Percentiles rank a stretch among this genome's conserved stretches.
Evolutionary conservation across 2,797 vertebrate genomes (phyloP).

Genomic region (Hemibagrus guttatus): DNA sequence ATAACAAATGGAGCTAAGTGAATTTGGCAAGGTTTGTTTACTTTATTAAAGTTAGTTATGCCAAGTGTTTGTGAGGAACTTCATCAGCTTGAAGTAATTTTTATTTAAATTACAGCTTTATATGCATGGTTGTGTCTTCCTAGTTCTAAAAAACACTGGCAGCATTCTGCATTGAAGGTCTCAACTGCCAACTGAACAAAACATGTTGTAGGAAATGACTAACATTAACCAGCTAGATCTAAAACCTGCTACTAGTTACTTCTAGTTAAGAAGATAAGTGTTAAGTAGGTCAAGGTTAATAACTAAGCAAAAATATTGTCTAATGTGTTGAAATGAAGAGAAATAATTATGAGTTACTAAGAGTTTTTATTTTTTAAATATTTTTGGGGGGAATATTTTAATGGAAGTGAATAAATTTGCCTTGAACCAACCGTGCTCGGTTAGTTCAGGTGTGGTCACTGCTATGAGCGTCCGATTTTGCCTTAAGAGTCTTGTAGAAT

Average conservation of each 20-base stretch:
- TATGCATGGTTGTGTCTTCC: not conserved
- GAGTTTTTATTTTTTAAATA: not conserved
- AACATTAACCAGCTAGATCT: not conserved
- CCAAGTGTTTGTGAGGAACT: not conserved
- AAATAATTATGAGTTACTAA: not conserved
- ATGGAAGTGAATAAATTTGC: not conserved
- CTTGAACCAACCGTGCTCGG: too few relatives aligned
- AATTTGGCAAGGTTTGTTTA: not conserved
- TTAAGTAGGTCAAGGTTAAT: not conserved
- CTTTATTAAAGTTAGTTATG: not conserved
- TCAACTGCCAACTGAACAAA: not conserved
- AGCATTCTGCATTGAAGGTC: not conserved
- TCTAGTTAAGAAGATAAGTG: not conserved
- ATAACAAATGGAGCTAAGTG: not conserved
- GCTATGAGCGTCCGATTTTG: not conserved
- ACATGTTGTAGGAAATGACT: not conserved
- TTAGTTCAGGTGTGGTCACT: not conserved
- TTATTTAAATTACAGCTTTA: not conserved
- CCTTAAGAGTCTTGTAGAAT: not conserved
- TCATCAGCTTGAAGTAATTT: not conserved
- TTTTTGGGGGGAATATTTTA: not conserved
- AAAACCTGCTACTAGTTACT: too few relatives aligned
- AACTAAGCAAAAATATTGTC: not conserved
- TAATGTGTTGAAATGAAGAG: not conserved
- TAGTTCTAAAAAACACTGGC: not conserved